phyloP scores from a whole-genome alignment of 2,113 vertebrate genomes.

The Alligator sinensis region DNA sequence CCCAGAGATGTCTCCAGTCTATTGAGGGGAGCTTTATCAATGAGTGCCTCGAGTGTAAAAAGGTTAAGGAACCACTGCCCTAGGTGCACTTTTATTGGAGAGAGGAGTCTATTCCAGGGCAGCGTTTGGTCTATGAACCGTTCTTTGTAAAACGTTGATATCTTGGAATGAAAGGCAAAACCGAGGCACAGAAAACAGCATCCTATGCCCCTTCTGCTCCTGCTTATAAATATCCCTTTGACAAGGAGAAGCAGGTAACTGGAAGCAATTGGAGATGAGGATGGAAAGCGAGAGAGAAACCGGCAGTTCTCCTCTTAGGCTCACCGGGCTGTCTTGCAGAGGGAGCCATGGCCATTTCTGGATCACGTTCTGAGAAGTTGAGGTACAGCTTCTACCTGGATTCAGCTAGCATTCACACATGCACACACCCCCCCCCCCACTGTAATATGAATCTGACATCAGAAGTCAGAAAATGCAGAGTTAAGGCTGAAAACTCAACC shows the following conservation, averaged over 20 bases:
- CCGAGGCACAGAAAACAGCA: not conserved
- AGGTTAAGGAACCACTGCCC: too few species aligned
- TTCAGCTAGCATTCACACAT: not conserved
- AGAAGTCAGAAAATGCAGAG: not conserved
- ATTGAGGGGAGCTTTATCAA: too few species aligned
- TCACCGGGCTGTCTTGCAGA: not conserved
- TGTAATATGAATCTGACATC: not conserved
- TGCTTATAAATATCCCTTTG: not conserved
- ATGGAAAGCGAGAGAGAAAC: not conserved
- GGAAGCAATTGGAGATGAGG: not conserved
- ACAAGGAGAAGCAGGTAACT: not conserved
- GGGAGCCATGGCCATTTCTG: not conserved
- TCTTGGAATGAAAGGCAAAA: not conserved
- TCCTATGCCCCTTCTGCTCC: not conserved
- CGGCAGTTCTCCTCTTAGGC: not conserved
- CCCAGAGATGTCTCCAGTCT: too few species aligned
- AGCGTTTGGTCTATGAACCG: accelerated
- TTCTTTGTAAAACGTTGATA: constrained; percentile 22
- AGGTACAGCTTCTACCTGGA: not conserved
- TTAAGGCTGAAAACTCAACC: not conserved
- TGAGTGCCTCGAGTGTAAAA: too few species aligned
- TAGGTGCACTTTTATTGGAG: not conserved
- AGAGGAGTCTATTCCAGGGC: constrained; percentile 32
- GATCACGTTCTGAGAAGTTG: not conserved
- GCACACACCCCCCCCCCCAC: accelerated